Percentiles rank a stretch among this genome's conserved stretches.
Evolutionary conservation across 2,113 vertebrate genomes (phyloP).

Genomic region (Zosterops borbonicus): DNA sequence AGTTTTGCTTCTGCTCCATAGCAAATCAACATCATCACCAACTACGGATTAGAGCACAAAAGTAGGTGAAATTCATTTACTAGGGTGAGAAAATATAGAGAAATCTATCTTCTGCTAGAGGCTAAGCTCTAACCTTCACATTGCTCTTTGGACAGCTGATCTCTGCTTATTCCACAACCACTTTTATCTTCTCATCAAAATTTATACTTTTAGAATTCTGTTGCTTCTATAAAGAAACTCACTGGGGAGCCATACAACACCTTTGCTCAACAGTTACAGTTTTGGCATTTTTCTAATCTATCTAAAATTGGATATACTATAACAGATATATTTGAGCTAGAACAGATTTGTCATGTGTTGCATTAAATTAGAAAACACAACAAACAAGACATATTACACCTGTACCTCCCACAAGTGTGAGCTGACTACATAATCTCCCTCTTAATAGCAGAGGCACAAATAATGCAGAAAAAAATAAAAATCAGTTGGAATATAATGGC

Average conservation of each 20-base stretch:
- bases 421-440: neutral
- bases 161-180: neutral
- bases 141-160: neutral
- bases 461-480: neutral
- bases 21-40: neutral
- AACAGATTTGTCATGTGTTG: neutral
- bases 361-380: neutral
- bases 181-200: neutral
- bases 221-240: neutral
- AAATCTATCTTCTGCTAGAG: neutral
- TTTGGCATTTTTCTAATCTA: neutral
- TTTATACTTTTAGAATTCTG: neutral
- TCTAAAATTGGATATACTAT: neutral
- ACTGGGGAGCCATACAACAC: neutral
- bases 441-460: neutral
- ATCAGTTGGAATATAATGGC: neutral
- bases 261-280: neutral
- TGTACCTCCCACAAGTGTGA: neutral
- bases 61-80: neutral
- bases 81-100: neutral
- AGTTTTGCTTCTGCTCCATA: neutral
- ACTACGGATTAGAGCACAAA: neutral
- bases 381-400: neutral
- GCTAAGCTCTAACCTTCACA: neutral
- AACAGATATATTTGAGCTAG: neutral